Conservation (phyloP, 2,888 invertebrate genomes). For the Rhagonycha fulva region DNA sequence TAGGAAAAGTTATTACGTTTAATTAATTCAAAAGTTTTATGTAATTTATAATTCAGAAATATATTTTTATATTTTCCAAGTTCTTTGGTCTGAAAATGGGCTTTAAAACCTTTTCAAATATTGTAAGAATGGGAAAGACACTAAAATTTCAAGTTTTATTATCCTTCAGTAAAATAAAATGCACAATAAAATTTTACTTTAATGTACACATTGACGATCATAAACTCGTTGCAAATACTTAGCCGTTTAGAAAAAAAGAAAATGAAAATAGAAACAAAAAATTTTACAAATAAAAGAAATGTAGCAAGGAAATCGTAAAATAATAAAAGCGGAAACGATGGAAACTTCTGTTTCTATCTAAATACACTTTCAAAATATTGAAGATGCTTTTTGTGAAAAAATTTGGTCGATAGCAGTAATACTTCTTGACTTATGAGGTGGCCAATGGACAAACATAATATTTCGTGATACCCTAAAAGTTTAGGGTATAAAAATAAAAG, state of each 20-base stretch:
- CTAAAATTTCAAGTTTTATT: neutral
- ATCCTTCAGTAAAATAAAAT: neutral
- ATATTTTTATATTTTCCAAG: neutral
- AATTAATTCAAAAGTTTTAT: neutral
- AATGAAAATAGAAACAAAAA: neutral
- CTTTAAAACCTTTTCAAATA: neutral
- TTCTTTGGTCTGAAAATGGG: neutral
- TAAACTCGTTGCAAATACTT: neutral
- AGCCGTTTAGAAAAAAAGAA: neutral
- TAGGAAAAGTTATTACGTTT: neutral
- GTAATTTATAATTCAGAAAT: neutral
- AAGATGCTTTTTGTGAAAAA: neutral
- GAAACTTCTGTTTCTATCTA: neutral
- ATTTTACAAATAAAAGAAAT: neutral
- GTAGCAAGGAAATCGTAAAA: neutral
- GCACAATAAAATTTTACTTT: neutral
- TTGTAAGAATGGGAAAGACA: neutral
- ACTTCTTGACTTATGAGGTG: neutral
- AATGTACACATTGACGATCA: neutral
- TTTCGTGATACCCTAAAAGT: neutral
- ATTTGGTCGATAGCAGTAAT: neutral
- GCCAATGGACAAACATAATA: neutral
- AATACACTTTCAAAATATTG: neutral
- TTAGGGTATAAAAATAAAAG: neutral
- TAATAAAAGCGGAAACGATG: neutral